Evolutionary conservation across 1,140 invertebrate species (phyloP), one percentile per base, ranked within the genome.

Genomic region (Paraescarpia echinospica): DNA sequence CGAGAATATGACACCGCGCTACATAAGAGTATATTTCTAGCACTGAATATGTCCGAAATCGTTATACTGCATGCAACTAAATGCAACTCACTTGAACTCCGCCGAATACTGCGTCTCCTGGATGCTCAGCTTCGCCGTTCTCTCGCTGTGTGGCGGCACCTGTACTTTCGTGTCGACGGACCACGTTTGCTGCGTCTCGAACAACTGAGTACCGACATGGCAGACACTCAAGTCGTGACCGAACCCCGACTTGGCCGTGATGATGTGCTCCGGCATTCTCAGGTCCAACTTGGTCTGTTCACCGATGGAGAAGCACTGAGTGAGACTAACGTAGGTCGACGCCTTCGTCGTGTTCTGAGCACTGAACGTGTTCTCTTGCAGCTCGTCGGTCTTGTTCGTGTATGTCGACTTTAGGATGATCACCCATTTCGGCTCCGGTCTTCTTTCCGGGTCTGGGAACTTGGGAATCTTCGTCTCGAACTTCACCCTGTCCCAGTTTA

Each of bases 371-470:
- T 77, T 77, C 59, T 77, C 59, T 77, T 77, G 59, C 22, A 18
- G 59, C 27, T 77, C 59, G 59, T 77, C 59, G 59, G 8, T 77
- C 0, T 77, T 77, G 27, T 77, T 77, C 59, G 59, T 77, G 59
- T 77, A 77, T 31, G 59, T 77, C 14, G 59, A 77, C 59, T 77
- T 77, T 4, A 90, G 35, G 9, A 90, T 12, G 33, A 90, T 41
- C 35, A 34, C 34, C 35, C 34, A 31, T n/a, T 90, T 90, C 90
- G 90, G 90, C n/a, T 90, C 22, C 27, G 90, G 90, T 77, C 59
- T 77, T 18, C 59, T 12, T 31, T 77, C 59, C 2, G 59, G 59
- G 59, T 77, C 22, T 27, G 59, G 59, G 59, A 77, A 77, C 59
- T 77, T 77, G 59, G 59, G 59, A 12, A 18, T 31, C 27, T 77